Conservation (phyloP, 2,888 invertebrate species). For the Sepiola atlantica region DNA sequence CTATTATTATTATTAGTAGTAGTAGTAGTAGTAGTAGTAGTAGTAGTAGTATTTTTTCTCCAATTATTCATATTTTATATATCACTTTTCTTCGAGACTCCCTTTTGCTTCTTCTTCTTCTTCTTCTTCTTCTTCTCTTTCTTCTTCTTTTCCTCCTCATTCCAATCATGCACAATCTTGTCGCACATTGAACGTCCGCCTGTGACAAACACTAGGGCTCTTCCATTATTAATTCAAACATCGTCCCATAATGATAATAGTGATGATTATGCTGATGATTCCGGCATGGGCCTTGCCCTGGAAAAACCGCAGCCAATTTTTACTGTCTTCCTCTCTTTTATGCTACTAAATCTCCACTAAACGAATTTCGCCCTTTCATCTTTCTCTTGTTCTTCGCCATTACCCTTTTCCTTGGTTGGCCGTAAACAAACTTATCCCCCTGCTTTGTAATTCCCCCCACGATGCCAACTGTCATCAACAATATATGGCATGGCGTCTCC, state of each 20-base stretch:
- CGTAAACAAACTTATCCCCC: not conserved
- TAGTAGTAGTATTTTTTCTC: too few relatives aligned
- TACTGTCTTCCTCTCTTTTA: not conserved
- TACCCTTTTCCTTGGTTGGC: not conserved
- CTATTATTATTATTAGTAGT: too few relatives aligned
- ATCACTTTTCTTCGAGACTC: not conserved
- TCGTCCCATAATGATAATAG: not conserved
- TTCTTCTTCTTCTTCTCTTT: not conserved
- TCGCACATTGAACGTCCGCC: not conserved
- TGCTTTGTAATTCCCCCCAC: not conserved
- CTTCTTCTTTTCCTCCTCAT: too few relatives aligned
- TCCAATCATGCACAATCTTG: not conserved
- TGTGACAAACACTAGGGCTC: not conserved
- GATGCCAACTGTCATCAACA: not conserved
- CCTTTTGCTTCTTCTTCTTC: not conserved
- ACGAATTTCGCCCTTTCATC: not conserved
- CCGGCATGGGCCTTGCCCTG: not conserved
- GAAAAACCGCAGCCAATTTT: not conserved
- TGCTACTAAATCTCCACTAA: slow-evolving; percentile 12
- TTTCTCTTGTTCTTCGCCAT: not conserved
- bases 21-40: too few relatives aligned
- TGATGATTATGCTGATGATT: not conserved
- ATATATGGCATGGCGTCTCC: slow-evolving; percentile 32
- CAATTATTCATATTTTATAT: too few relatives aligned
- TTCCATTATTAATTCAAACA: slow-evolving; percentile 32